Evolutionary conservation across 1,140 invertebrate genomes (phyloP).

Genomic region (Ceratitis capitata): DNA sequence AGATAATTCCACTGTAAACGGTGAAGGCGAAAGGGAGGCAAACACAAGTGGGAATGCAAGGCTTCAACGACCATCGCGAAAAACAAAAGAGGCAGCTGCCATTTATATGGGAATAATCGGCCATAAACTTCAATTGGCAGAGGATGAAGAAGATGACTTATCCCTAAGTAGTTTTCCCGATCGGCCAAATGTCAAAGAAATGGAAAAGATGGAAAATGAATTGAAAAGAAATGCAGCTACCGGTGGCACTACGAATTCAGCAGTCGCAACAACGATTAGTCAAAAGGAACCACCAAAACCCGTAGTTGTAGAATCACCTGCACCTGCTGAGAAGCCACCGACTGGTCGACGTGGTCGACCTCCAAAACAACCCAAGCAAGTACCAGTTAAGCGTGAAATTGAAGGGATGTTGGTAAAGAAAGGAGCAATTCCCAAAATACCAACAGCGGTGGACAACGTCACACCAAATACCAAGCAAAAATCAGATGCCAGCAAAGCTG

Average conservation of each 20-base stretch:
- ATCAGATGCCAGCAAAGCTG: constrained; percentile 49
- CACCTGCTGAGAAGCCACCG: constrained; percentile 36
- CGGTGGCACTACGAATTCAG: constrained; percentile 47
- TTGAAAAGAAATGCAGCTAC: constrained; percentile 68
- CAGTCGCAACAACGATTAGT: constrained; percentile 34
- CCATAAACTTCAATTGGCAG: constrained; percentile 72
- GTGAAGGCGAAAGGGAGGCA: background rate
- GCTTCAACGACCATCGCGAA: constrained; percentile 71
- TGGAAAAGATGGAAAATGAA: constrained; percentile 72
- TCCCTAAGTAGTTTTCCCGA: constrained; percentile 76
- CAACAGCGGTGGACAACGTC: constrained; percentile 11
- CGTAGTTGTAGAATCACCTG: constrained; percentile 29
- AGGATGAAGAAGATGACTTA: constrained; percentile 72
- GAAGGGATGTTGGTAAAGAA: constrained; percentile 62
- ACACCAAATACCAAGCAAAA: constrained; percentile 31
- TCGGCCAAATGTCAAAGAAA: constrained; percentile 72
- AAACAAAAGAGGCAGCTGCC: constrained; percentile 79
- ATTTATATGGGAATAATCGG: constrained; percentile 80
- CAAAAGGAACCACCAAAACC: constrained; percentile 42
- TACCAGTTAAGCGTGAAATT: constrained; percentile 52
- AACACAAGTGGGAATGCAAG: constrained; percentile 46
- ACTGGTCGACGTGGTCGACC: constrained; percentile 53
- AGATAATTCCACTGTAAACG: constrained; percentile 6
- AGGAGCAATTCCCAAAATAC: constrained; percentile 53
- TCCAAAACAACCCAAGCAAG: constrained; percentile 51